phyloP scores from a whole-genome alignment of 2,888 invertebrate species.

The Volucella bombylans region DNA sequence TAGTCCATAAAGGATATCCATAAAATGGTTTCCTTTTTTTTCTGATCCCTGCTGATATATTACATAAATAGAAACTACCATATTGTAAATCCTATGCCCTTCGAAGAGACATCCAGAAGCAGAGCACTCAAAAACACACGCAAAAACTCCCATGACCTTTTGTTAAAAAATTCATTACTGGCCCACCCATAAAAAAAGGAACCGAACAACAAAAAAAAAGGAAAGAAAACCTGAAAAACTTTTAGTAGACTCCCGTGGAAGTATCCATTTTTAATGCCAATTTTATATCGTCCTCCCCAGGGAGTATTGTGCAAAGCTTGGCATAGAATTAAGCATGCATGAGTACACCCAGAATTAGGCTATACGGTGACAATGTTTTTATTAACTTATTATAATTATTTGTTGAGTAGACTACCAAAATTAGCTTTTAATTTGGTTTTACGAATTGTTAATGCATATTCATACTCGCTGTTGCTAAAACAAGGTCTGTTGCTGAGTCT shows the following conservation, averaged over 20 bases:
- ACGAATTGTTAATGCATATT: conserved; percentile 54
- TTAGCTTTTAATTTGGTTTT: conserved; percentile 66
- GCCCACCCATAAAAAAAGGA: conserved; percentile 30
- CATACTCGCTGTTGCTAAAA: conserved; percentile 35
- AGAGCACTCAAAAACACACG: conserved; percentile 35
- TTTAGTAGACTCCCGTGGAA: conserved; percentile 66
- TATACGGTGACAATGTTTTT: conserved; percentile 31
- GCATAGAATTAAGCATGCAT: conserved; percentile 50
- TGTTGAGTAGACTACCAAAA: conserved; percentile 47
- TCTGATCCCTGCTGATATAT: conserved; percentile 66
- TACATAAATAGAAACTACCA: conserved; percentile 57
- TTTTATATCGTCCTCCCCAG: conserved; percentile 63
- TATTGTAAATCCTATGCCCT: conserved; percentile 29
- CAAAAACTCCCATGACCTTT: conserved; percentile 64
- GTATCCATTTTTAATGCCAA: conserved; percentile 71
- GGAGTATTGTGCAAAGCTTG: conserved; percentile 13
- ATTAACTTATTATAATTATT: conserved; percentile 52
- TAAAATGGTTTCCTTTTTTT: conserved; percentile 56
- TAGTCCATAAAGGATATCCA: conserved; percentile 67
- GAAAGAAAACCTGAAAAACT: conserved; percentile 51
- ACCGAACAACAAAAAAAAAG: conserved; percentile 27
- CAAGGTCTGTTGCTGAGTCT: conserved; percentile 24
- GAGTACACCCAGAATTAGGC: conserved; percentile 41
- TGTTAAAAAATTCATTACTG: conserved; percentile 65
- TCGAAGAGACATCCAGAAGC: conserved; percentile 37